Evolutionary conservation across 2,888 invertebrate genomes (phyloP).

Genomic region (Heteromurus nitidus): DNA sequence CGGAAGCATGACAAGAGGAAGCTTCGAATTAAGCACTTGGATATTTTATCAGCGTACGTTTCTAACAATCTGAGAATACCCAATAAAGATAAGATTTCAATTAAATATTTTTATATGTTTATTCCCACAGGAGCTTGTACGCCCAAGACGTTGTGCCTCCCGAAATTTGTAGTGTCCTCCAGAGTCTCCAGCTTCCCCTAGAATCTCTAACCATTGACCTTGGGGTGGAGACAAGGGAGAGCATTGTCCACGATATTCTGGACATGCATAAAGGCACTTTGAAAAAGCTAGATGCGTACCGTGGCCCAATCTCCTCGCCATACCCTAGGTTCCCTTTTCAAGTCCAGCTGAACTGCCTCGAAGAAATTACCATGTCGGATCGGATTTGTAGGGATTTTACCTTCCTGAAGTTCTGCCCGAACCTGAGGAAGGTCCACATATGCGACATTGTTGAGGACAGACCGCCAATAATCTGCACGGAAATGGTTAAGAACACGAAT

Average conservation of each 20-base stretch:
- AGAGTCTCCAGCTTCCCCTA: too few species aligned
- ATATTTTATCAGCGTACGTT: too few species aligned
- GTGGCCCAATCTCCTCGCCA: slow-evolving; percentile 5
- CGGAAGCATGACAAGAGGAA: too few species aligned
- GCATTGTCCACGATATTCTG: too few species aligned
- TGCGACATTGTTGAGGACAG: slow-evolving; percentile 10
- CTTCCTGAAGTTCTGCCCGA: slow-evolving; percentile 9
- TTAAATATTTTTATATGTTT: too few species aligned
- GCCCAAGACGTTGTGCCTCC: not conserved
- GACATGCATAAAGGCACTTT: not conserved
- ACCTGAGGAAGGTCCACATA: slow-evolving; percentile 6
- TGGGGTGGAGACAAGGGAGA: not conserved
- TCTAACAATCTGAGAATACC: too few species aligned
- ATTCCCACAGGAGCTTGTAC: too few species aligned
- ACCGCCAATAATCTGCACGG: not conserved
- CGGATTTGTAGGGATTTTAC: not conserved
- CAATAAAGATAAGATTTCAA: too few species aligned
- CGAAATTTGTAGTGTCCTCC: not conserved
- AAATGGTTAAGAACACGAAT: slow-evolving; percentile 1
- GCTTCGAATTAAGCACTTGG: too few species aligned
- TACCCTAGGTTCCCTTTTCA: slow-evolving; percentile 12
- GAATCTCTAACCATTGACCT: not conserved
- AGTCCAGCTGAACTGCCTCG: not conserved
- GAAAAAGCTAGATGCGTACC: not conserved
- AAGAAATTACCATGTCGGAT: too few species aligned